These are phyloP conservation scores for Ceratosolen fusciceps DNA, from an alignment of 1,140 invertebrate species.

Conservation along the genomic window DNA sequence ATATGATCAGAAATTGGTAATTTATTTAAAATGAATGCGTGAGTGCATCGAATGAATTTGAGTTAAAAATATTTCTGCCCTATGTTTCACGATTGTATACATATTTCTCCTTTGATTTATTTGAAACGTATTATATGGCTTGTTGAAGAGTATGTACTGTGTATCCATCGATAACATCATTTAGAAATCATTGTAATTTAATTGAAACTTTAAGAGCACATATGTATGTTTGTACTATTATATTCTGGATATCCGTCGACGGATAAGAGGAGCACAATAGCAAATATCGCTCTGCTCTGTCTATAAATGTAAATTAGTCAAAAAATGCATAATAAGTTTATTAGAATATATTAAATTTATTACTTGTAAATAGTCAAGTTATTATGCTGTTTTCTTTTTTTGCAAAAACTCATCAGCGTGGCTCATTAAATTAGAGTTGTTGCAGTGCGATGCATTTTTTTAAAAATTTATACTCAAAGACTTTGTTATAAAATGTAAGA, in stretches of 20 bases:
- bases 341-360: slow-evolving; percentile 32
- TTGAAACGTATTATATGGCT: slow-evolving; percentile 12
- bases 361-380: slow-evolving; percentile 44
- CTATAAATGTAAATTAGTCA: slow-evolving; percentile 35
- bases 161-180: slow-evolving; percentile 22
- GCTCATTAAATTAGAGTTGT: slow-evolving; percentile 39
- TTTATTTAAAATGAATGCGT: slow-evolving; percentile 20
- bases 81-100: slow-evolving; percentile 12
- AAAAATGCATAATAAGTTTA: slow-evolving; percentile 35
- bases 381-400: slow-evolving; percentile 33
- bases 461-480: slow-evolving; percentile 38
- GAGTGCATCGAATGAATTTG: slow-evolving; percentile 2
- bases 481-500: slow-evolving; percentile 39
- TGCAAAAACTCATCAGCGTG: slow-evolving; percentile 36
- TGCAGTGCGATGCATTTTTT: slow-evolving; percentile 35
- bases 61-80: neutral
- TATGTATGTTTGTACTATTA: slow-evolving; percentile 20
- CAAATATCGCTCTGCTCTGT: slow-evolving; percentile 26
- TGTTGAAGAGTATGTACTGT: neutral
- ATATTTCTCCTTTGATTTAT: neutral
- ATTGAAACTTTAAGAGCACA: slow-evolving; percentile 12
- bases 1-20: slow-evolving; percentile 16
- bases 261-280: slow-evolving; percentile 39
- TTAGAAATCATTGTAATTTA: slow-evolving; percentile 33
- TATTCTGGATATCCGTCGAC: slow-evolving; percentile 29